Evolutionary conservation across 2,888 invertebrate species (phyloP), one percentile per base, ranked within the genome.

Genomic region (Caenorhabditis uteleia): DNA sequence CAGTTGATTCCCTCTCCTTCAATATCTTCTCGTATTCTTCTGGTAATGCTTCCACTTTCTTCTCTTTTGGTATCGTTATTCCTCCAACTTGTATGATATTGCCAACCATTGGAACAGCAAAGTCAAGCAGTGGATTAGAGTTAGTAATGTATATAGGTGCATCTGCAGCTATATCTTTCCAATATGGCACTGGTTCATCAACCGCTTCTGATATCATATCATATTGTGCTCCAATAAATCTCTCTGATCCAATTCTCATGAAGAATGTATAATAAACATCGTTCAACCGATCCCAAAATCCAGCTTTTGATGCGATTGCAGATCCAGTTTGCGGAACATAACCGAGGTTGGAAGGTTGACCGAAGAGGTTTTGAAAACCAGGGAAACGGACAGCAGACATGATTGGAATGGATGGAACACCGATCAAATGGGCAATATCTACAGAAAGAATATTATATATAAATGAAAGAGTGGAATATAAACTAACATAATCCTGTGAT

Each of bases 21-120:
- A 64, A 14, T 27, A 64, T 48, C 5, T 53, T 57, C 7, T 64
- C 49, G 40, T 57, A 64, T 2, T 57, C 62, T 48, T 43, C 43
- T 6, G 43, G 43, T 8, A 43, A 7, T 12, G 12, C 14, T 42
- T 25, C 18, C 25, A 16, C 10, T 6, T 12, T 29, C 7, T 16
- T 27, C 16, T n/a, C 18, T 2, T 12, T 1, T 18, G 34, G 34
- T 1, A 51, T 16, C n/a, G 44, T 45, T 29, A 56, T 33, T 42
- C 56, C 56, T 8, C 56, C 56, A 23, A 56, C 31, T 10, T 36
- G 23, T 5, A 49, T 38, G 6, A 45, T 31, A 29, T 56, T 56
- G 3, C 18, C 31, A 10, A 39, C 16, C n/a, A 21, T 39, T 12
- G 50, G 38, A 2, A 50, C 31, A 10, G 40, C 34, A 29, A 56